Base-by-base conservation (phyloP, 2,888 invertebrate genomes). In the Pandemis heparana region DNA sequence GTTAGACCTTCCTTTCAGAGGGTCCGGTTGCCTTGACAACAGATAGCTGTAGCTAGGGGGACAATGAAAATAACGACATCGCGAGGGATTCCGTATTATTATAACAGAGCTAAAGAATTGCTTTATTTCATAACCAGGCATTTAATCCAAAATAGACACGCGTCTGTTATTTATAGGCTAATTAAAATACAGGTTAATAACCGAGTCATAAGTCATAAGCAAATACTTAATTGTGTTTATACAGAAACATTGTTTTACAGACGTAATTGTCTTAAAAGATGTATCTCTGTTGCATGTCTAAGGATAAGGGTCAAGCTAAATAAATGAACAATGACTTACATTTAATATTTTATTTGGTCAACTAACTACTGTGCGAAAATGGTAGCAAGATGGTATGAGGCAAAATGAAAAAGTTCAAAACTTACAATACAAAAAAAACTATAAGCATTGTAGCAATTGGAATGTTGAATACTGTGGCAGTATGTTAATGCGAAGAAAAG, bases 231-330 rank as follows among this genome's bases (percentile, higher is more conserved):
- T 48, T n/a, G 8, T 18, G 56, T 56, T 53, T 18, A 53, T 53
- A 43, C 43, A 7, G 12, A 23, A 63, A 23, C n/a, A 63, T 46
- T 14, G 12, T 46, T 46, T 63, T 23, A 23, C 23, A 32, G 23
- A n/a, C 46, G 10, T 18, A 10, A 10, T 23, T 1, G 56, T 56
- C 10, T 23, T 16, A 51, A 16, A 16, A 12, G 4, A 41, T 16
- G 5, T 18, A 32, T 5, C 1, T 32, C 38, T 16, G n/a, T 12
- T 7, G 48, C 16, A 51, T 51, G 5, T 38, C 74, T 76, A 73
- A 78, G 78, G 76, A 75, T 74, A 74, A 76, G 75, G 79, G 77
- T 76, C 75, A 76, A 71, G 76, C 56, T 74, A 77, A 79, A 78
- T 74, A 75, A 78, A 71, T 75, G 62, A 70, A 74, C 70, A 67